Percentiles rank a stretch among this genome's conserved stretches.
phyloP scores from a whole-genome alignment of 1,140 invertebrate genomes.

The Hermetia illucens region DNA sequence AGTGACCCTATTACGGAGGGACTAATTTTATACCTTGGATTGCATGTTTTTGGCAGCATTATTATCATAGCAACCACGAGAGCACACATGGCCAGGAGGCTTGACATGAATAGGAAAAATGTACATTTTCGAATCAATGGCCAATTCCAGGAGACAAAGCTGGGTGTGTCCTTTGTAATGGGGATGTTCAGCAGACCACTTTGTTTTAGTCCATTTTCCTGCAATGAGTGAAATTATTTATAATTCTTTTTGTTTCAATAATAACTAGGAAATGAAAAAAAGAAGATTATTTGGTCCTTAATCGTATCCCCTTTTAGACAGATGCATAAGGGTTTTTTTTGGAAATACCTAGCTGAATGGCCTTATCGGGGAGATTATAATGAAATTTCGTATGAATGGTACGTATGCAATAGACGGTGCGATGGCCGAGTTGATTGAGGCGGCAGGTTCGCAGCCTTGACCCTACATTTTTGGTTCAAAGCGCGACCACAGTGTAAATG shows the following conservation, averaged over 20 bases:
- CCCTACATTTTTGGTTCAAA: too few relatives aligned
- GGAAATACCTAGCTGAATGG: too few relatives aligned
- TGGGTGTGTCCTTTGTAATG: conserved; percentile 22
- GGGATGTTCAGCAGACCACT: conserved; percentile 29
- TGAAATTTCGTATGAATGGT: too few relatives aligned
- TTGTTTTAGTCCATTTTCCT: conserved; percentile 39
- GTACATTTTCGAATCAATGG: conserved; percentile 53
- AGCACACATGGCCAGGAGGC: conserved; percentile 49
- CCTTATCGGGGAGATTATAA: too few relatives aligned
- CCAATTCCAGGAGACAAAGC: conserved; percentile 71
- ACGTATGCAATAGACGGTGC: too few relatives aligned
- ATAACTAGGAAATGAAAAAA: too few relatives aligned
- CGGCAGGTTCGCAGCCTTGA: too few relatives aligned
- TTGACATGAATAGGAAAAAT: conserved; percentile 53
- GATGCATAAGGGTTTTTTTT: too few relatives aligned
- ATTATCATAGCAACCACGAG: conserved; percentile 53
- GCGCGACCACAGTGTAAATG: too few relatives aligned
- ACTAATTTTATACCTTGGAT: conserved; percentile 37
- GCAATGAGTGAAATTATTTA: conserved; percentile 10
- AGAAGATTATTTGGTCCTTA: conserved; percentile 2
- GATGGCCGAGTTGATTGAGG: too few relatives aligned
- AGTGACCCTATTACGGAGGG: too few relatives aligned
- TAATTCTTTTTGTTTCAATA: not conserved
- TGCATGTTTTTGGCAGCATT: conserved; percentile 53
- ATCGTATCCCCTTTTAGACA: too few relatives aligned